Percentiles rank a stretch among this genome's conserved stretches.
phyloP scores from a whole-genome alignment of 1,140 invertebrate species.

The Samia ricini region DNA sequence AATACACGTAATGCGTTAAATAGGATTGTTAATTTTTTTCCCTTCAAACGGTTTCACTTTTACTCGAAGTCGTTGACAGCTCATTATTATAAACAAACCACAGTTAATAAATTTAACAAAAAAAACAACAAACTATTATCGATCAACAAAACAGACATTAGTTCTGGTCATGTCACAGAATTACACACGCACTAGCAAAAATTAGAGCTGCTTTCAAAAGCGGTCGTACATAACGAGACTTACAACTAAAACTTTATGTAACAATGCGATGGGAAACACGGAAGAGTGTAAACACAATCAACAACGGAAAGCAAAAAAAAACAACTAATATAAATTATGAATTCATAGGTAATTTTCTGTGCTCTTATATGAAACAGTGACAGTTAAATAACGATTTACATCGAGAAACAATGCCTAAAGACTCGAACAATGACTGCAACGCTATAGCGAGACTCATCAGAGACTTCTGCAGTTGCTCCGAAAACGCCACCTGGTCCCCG shows the following conservation, averaged over 20 bases:
- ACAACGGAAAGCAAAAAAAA: not conserved
- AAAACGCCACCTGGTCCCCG: conserved; percentile 73
- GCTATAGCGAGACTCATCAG: conserved; percentile 69
- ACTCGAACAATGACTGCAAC: conserved; percentile 56
- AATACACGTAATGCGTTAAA: too few species aligned
- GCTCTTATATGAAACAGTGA: conserved; percentile 48
- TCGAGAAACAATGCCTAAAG: conserved; percentile 58
- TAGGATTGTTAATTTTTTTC: too few species aligned
- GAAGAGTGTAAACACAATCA: conserved; percentile 28
- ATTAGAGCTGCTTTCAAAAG: conserved; percentile 16
- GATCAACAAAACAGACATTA: not conserved
- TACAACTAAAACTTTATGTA: conserved; percentile 19
- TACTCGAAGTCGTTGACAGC: not conserved
- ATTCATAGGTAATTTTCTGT: conserved; percentile 44
- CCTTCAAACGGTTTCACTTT: not conserved
- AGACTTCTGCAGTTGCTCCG: conserved; percentile 73
- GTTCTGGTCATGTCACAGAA: not conserved
- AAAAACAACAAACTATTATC: not conserved
- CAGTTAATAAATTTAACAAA: not conserved
- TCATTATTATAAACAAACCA: not conserved
- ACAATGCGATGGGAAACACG: conserved; percentile 33
- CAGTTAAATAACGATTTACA: conserved; percentile 56
- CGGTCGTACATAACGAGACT: conserved; percentile 15
- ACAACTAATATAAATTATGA: conserved; percentile 1
- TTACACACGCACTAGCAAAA: conserved; percentile 12